Evolutionary conservation across 2,797 vertebrate genomes (phyloP), one percentile per base, ranked within the genome.

Genomic region (Smutsia temminckii): DNA sequence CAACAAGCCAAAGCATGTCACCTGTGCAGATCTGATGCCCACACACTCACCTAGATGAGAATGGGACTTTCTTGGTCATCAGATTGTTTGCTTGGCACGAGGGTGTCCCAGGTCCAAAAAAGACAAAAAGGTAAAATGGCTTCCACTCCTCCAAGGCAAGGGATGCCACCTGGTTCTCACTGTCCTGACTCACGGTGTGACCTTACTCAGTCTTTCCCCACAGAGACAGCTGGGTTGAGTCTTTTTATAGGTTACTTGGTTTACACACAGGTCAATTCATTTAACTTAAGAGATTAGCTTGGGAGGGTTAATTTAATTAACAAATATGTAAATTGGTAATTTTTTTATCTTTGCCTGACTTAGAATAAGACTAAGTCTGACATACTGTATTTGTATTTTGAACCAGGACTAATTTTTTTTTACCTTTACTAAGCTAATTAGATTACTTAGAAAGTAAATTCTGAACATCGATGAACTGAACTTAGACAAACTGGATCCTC

Each of bases 331-430:
- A 85, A 63, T 79, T 6, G 18, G 34, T 88, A 79, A 88, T 94
- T 85, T 90, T 34, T 90, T 77, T 78, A 78, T 92, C 32, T 84
- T 85, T 84, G 61, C 64, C 16, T 85, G n/a, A 83, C 23, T 81
- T 91, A 88, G 42, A 83, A 85, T 66, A 90, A 93, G 29, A 23
- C 25, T 63, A 96, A 83, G 0, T 74, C 83, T 72, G 46, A 92
- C 37, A 89, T 11, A 85, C 3, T 57, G 40, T 57, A 68, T 64
- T 25, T 14, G 17, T 27, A 25, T 87, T 71, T 79, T 91, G 72
- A 93, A 92, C 6, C 6, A 88, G 17, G 14, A 80, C 71, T 77
- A 34, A 74, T 71, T 84, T 78, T 90, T 72, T 29, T 94, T 88
- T 72, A 85, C 42, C 4, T 89, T 92, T 49, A 59, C 57, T 84